These are phyloP conservation scores for Cinara cedri DNA, from an alignment of 2,888 invertebrate genomes.

Conservation along the genomic window DNA sequence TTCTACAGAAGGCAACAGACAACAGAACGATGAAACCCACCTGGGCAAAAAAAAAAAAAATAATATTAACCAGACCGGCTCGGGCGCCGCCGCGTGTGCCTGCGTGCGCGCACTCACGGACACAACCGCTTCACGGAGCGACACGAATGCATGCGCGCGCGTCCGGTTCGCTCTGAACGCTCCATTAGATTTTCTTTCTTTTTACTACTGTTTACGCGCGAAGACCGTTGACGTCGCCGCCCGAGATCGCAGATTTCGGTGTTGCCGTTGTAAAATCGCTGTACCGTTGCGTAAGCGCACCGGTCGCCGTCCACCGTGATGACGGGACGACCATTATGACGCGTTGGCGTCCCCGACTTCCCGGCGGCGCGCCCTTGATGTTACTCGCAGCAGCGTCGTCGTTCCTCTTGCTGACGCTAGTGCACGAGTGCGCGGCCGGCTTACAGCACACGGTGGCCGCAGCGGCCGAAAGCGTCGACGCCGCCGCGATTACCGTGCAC, in stretches of 20 bases:
- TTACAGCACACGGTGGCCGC: slow-evolving; percentile 58
- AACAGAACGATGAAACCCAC: slow-evolving; percentile 27
- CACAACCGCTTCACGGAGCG: slow-evolving; percentile 24
- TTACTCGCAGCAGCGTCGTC: too few species aligned
- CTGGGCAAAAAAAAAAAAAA: background rate
- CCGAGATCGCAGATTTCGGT: too few species aligned
- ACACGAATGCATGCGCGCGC: background rate
- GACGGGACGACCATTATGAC: too few species aligned
- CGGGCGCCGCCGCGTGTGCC: slow-evolving; percentile 2
- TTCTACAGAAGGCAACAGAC: background rate
- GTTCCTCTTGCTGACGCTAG: background rate
- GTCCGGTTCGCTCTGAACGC: background rate
- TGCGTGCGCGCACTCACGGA: background rate
- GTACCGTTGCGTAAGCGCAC: too few species aligned
- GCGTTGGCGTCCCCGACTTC: too few species aligned
- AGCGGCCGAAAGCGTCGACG: background rate
- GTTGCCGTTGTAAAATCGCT: too few species aligned
- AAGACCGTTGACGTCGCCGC: too few species aligned
- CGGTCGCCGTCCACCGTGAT: too few species aligned
- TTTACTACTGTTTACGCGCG: too few species aligned
- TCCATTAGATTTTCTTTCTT: too few species aligned
- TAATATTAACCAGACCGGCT: slow-evolving; percentile 21
- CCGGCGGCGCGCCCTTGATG: too few species aligned
- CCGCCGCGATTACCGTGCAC: slow-evolving; percentile 66
- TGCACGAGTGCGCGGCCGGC: background rate